These are phyloP conservation scores for Pristionchus mayeri DNA, from an alignment of 2,888 invertebrate genomes.

Conservation along the genomic window DNA sequence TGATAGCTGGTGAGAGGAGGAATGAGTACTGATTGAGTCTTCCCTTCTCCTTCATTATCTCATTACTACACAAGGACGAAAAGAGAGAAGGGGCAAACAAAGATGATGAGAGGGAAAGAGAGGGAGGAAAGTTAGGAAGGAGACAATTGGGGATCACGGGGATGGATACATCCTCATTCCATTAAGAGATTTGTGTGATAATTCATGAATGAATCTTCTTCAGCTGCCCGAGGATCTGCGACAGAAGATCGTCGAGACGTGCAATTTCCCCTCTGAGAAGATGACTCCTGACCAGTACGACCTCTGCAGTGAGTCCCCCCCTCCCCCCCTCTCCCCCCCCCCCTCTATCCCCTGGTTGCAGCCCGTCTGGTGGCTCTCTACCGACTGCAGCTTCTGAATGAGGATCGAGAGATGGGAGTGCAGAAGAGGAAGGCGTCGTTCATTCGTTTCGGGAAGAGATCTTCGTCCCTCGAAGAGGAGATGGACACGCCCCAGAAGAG, in stretches of 20 bases:
- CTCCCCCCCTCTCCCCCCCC: too few relatives aligned
- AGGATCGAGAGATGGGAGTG: not conserved
- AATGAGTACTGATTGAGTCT: not conserved
- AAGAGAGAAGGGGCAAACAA: slow-evolving; percentile 20
- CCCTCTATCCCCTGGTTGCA: not conserved
- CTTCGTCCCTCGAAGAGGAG: slow-evolving; percentile 48
- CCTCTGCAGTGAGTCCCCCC: not conserved
- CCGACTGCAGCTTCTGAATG: not conserved
- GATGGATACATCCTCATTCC: not conserved
- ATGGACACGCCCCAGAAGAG: slow-evolving; percentile 59
- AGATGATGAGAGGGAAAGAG: slow-evolving; percentile 23
- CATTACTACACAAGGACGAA: slow-evolving; percentile 4
- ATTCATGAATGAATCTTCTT: not conserved
- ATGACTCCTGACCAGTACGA: slow-evolving; percentile 7
- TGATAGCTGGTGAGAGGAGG: too few relatives aligned
- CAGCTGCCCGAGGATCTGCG: not conserved
- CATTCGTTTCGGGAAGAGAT: slow-evolving; percentile 66
- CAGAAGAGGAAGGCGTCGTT: slow-evolving; percentile 65
- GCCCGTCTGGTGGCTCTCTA: not conserved
- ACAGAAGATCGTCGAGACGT: slow-evolving; percentile 23
- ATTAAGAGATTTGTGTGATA: not conserved
- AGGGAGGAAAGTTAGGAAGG: slow-evolving; percentile 20
- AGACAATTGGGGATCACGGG: not conserved
- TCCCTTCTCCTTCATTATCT: slow-evolving; percentile 12
- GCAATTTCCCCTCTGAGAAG: slow-evolving; percentile 13